Base-by-base conservation (phyloP, 2,888 invertebrate genomes). In the Xylophagus ater region DNA sequence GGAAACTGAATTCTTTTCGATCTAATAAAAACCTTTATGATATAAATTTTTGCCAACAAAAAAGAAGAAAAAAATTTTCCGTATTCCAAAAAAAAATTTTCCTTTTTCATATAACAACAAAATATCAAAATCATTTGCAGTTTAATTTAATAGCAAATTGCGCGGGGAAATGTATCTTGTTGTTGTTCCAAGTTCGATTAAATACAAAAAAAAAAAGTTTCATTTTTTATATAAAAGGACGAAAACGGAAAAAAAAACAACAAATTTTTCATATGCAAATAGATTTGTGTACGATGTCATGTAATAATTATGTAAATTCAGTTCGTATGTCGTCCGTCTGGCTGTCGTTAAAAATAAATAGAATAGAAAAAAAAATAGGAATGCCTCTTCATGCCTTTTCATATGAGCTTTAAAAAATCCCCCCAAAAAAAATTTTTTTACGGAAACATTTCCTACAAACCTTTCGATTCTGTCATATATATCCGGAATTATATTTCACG, bases 301-400 rank as follows among this genome's bases (percentile, higher is more conserved):
- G 26, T 26, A n/a, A 26, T 26, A 26, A 26, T 26, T 26, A 26
- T 26, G 26, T 13, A 26, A 26, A 26, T 26, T 26, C 10, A 5
- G 5, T 9, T 2, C 4, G n/a, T 13, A 26, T 26, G 26, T 26
- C 26, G 26, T 26, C 26, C 26, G 26, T 26, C 26, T 26, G 26
- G 26, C 26, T 26, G 26, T 26, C 26, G 26, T 26, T 26, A 26
- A 26, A 26, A 26, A 12, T 6, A 26, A 26, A 12, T n/a, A 8
- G 23, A 23, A n/a, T 2, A 23, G n/a, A 13, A 13, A 26, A 26
- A 26, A 26, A 12, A 10, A 6, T 23, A 9, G 6, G 23, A 23
- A 8, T 5, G 13, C 13, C 13, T 26, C 13, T 9, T 10, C 13
- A 12, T 5, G 26, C 13, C 4, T 13, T 26, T 26, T 26, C 26